Conservation (phyloP, 2,113 vertebrate species). For the Elgaria multicarinata region DNA sequence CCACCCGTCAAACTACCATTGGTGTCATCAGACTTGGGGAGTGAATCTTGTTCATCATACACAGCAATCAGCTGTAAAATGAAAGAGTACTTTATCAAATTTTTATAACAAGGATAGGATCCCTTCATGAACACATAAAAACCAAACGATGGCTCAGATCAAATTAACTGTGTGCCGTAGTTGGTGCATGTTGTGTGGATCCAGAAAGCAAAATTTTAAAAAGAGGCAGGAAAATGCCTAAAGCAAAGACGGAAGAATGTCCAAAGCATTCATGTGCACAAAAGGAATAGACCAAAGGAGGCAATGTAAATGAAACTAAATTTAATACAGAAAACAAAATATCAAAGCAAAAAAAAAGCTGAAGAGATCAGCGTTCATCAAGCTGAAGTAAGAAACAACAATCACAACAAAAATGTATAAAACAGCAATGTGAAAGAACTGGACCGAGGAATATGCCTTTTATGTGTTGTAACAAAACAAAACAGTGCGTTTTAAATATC, state of each 20-base stretch:
- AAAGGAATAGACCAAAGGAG: not conserved
- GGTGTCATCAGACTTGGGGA: slow-evolving; percentile 78
- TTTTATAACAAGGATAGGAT: not conserved
- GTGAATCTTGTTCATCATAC: slow-evolving; percentile 92
- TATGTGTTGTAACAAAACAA: not conserved
- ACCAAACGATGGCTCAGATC: not conserved
- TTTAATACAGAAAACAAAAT: not conserved
- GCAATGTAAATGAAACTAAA: not conserved
- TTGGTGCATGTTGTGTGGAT: not conserved
- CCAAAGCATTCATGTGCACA: too few species aligned
- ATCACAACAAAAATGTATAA: not conserved
- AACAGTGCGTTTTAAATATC: not conserved
- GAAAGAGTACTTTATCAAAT: slow-evolving; percentile 45
- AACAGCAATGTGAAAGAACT: not conserved
- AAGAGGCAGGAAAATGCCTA: not conserved
- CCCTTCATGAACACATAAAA: not conserved
- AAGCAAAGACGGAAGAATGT: not conserved
- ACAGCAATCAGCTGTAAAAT: slow-evolving; percentile 90
- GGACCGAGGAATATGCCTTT: not conserved
- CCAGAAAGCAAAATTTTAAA: not conserved
- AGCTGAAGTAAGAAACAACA: not conserved
- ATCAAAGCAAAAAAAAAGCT: not conserved
- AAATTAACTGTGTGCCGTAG: not conserved
- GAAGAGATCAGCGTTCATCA: not conserved
- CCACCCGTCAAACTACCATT: slow-evolving; percentile 72